Evolutionary conservation across 2,113 vertebrate species (phyloP).

Genomic region (Chelonoidis abingdonii): DNA sequence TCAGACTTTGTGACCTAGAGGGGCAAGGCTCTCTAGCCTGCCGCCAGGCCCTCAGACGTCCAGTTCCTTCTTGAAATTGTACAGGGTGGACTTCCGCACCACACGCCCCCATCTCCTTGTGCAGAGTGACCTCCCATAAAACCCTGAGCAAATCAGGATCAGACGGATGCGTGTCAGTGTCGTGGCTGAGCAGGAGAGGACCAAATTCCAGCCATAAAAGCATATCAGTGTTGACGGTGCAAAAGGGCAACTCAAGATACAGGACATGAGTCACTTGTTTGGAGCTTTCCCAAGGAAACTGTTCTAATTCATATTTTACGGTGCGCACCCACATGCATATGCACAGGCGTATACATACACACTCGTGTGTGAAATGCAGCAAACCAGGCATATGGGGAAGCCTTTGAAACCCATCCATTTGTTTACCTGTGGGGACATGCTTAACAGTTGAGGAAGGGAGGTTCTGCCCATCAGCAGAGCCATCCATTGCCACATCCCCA

Average conservation of each 20-base stretch:
- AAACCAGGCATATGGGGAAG: background rate
- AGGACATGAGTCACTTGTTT: slow-evolving; percentile 5
- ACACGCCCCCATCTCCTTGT: accelerated
- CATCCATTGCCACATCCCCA: slow-evolving; percentile 42
- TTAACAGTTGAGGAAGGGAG: background rate
- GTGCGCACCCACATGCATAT: background rate
- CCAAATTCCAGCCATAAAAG: slow-evolving; percentile 61
- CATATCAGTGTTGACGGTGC: background rate
- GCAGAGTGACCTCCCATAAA: slow-evolving; percentile 3
- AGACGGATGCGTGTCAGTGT: background rate
- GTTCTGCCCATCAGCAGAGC: background rate
- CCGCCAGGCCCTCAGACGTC: accelerated
- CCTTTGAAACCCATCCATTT: background rate
- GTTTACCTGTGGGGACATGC: slow-evolving; percentile 18
- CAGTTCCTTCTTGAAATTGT: accelerated
- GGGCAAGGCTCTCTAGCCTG: background rate
- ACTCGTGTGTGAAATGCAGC: background rate
- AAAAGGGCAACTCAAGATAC: slow-evolving; percentile 17
- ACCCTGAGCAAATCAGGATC: background rate
- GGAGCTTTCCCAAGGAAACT: background rate
- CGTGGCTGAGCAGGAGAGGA: background rate
- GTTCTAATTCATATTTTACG: accelerated
- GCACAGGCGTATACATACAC: too few species aligned
- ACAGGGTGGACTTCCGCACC: accelerated
- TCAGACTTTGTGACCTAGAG: accelerated